phyloP scores from a whole-genome alignment of 2,797 vertebrate genomes.

The Acipenser transmontanus region DNA sequence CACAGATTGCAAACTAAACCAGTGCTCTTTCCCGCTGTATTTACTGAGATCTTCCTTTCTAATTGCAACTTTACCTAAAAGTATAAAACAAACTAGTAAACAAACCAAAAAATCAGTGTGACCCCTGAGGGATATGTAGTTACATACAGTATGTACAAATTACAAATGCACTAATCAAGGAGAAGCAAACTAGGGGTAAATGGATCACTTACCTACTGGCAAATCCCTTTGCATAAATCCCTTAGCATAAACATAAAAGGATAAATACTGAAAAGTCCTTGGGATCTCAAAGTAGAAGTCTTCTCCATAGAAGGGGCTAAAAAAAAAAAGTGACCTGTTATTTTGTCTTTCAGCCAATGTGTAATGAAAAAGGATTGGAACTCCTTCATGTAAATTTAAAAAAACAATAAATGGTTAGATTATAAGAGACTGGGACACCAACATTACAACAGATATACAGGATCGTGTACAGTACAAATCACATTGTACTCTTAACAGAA shows the following conservation, averaged over 20 bases:
- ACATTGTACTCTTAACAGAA: too few species aligned
- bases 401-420: too few species aligned
- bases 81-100: conserved; percentile 17
- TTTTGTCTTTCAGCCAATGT: not conserved
- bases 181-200: not conserved
- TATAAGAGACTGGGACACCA: too few species aligned
- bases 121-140: conserved; percentile 4
- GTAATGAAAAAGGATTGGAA: too few species aligned
- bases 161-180: not conserved
- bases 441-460: too few species aligned
- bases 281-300: conserved; percentile 98
- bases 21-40: conserved; percentile 85
- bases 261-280: conserved; percentile 93
- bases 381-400: too few species aligned
- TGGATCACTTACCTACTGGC: conserved; percentile 76
- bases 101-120: too few species aligned
- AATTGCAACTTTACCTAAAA: conserved; percentile 87
- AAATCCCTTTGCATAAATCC: conserved; percentile 88
- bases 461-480: too few species aligned
- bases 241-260: conserved; percentile 95
- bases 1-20: conserved; percentile 89
- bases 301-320: conserved; percentile 92
- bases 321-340: conserved; percentile 22
- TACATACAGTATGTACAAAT: conserved; percentile 5
- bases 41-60: conserved; percentile 90